phyloP scores from a whole-genome alignment of 2,113 vertebrate genomes.

The Scortum barcoo region DNA sequence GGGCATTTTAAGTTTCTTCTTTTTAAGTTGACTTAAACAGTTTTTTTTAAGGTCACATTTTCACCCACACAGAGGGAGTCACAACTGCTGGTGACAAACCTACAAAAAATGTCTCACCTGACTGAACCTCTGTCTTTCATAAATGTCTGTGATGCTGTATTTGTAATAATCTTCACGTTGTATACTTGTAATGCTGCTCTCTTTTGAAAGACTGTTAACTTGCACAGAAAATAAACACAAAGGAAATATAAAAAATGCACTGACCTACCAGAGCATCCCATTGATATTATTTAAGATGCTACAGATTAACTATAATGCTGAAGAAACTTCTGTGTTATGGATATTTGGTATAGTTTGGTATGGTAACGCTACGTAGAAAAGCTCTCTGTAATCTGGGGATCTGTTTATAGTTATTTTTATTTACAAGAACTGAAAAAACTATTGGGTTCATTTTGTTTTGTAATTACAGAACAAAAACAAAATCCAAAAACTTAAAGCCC shows the following conservation, averaged over 20 bases:
- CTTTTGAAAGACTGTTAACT: background rate
- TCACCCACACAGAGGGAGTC: no score
- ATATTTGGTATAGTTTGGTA: background rate
- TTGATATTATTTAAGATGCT: background rate
- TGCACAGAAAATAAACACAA: background rate
- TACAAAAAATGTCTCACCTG: background rate
- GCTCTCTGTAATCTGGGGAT: background rate
- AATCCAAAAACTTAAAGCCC: background rate
- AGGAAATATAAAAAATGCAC: no score
- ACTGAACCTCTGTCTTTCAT: background rate
- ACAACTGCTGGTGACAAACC: background rate
- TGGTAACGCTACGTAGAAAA: background rate
- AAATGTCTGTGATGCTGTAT: background rate
- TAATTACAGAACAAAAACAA: no score
- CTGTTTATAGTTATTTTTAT: no score
- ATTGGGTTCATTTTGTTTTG: no score
- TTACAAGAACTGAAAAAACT: no score
- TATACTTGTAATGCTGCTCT: background rate
- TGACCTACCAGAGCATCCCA: background rate
- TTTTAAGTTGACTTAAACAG: conserved; percentile 1
- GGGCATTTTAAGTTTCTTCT: no score
- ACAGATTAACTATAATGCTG: background rate
- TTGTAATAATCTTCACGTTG: background rate
- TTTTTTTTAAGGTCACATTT: no score
- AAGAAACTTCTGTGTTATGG: background rate